A percentile compares a stretch with the other conserved stretches of the same genome.
These are phyloP conservation scores for Neoitamus cyanurus DNA, from an alignment of 2,888 invertebrate species.

Conservation along the genomic window DNA sequence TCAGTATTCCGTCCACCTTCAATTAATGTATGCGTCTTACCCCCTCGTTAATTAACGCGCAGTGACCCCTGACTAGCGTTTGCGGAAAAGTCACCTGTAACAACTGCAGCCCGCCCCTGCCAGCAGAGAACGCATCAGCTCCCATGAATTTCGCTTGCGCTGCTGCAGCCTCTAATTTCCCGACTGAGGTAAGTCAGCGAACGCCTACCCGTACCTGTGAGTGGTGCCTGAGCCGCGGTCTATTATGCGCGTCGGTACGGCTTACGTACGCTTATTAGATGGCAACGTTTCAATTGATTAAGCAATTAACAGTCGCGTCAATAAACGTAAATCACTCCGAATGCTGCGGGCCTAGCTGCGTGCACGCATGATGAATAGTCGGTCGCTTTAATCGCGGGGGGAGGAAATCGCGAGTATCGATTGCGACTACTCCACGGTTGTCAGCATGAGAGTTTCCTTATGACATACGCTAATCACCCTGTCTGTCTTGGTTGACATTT, in stretches of 20 bases:
- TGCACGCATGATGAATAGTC: constrained; percentile 33
- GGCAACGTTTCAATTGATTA: constrained; percentile 48
- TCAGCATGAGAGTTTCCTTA: constrained; percentile 10
- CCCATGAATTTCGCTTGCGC: background rate
- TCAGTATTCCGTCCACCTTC: background rate
- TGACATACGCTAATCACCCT: constrained; percentile 41
- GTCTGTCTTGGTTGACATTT: constrained; percentile 18
- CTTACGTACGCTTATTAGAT: constrained; percentile 38
- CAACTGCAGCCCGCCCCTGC: background rate
- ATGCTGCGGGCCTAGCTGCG: background rate
- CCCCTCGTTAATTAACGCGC: constrained; percentile 20
- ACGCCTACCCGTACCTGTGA: constrained; percentile 17
- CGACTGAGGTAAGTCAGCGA: background rate
- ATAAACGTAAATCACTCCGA: constrained; percentile 46
- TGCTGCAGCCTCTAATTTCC: background rate
- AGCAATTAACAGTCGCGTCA: constrained; percentile 49
- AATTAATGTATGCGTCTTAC: constrained; percentile 6
- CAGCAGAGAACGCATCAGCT: background rate
- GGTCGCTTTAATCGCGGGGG: background rate
- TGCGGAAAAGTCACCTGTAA: background rate
- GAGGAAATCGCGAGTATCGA: background rate
- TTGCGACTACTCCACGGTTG: constrained; percentile 37
- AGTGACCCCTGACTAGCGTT: background rate
- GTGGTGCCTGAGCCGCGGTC: background rate
- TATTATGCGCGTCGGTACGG: background rate